Evolutionary conservation across 2,888 invertebrate species (phyloP), one percentile per base, ranked within the genome.

Genomic region (Julus scanicus): DNA sequence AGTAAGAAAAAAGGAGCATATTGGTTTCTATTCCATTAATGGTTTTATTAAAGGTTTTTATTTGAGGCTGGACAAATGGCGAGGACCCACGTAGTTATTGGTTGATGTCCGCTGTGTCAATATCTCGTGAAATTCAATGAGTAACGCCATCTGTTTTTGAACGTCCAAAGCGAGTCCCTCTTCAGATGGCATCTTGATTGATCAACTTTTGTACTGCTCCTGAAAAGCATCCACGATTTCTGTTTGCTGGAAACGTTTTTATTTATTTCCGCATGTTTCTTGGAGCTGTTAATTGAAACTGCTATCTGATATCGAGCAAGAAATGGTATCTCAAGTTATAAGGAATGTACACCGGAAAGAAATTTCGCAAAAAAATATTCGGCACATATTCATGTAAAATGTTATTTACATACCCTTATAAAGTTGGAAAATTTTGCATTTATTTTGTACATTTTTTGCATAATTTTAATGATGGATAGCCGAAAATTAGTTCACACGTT

Each of bases 111-210:
- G 29, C 80, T 13, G 80, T 80, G 80, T 39, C 80, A 80, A 39
- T 80, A 80, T 80, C 80, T 80, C 80, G 80, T 80, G 80, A 80
- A 80, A 80, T 80, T 80, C 80, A 80, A 80, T 80, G 80, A 80
- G 80, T 37, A 80, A 80, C 80, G 80, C 80, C 80, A 80, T 80
- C 80, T 80, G 80, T 80, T 80, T 80, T 80, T 80, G 80, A 80
- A 80, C 80, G 80, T 80, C 29, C 37, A 80, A 80, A 80, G 80
- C 29, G 37, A 80, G 37, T 13, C 37, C 80, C 37, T 80, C 80
- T 80, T 80, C 80, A 39, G 80, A 80, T 80, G 37, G 13, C 15
- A 39, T 80, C 80, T 80, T 80, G 80, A 80, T 80, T 80, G 37
- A 80, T 80, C 37, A 80, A 80, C 37, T 80, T 80, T 80, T 80